Evolutionary conservation across 2,888 invertebrate genomes (phyloP).

Genomic region (Bombylius major): DNA sequence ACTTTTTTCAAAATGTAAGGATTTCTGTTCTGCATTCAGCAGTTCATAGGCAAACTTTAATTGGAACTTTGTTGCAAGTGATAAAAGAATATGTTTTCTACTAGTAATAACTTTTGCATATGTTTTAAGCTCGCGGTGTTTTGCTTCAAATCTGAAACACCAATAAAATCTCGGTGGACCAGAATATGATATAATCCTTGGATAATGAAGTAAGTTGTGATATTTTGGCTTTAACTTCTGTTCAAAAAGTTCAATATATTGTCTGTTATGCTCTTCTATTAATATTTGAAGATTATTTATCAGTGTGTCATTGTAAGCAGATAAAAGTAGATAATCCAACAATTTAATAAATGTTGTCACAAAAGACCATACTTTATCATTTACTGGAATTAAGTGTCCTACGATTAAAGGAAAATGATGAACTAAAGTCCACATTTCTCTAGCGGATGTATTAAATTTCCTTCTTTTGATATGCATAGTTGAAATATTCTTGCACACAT

Average conservation of each 20-base stretch:
- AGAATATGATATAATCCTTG: no score
- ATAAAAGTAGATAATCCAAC: slow-evolving; percentile 6
- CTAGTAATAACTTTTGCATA: no score
- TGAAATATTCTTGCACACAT: slow-evolving; percentile 8
- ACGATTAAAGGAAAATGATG: slow-evolving; percentile 13
- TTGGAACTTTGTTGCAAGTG: no score
- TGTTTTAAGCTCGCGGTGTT: no score
- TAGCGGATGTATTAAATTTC: slow-evolving; percentile 11
- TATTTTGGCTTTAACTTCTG: slow-evolving; percentile 2
- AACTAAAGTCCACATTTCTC: slow-evolving; percentile 14
- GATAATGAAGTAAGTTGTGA: background rate
- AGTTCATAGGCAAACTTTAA: no score
- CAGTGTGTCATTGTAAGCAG: background rate
- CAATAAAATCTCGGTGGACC: no score
- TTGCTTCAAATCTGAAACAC: no score
- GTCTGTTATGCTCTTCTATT: background rate
- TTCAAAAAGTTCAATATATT: slow-evolving; percentile 3
- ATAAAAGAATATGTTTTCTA: no score
- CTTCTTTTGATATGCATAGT: slow-evolving; percentile 4
- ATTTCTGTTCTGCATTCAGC: no score
- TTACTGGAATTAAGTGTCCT: slow-evolving; percentile 12
- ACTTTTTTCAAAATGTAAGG: no score
- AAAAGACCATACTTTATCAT: slow-evolving; percentile 10
- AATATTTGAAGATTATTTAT: no score
- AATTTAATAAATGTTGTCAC: slow-evolving; percentile 7